phyloP scores from a whole-genome alignment of 1,140 invertebrate genomes.

The Ctenoplectra terminalis region DNA sequence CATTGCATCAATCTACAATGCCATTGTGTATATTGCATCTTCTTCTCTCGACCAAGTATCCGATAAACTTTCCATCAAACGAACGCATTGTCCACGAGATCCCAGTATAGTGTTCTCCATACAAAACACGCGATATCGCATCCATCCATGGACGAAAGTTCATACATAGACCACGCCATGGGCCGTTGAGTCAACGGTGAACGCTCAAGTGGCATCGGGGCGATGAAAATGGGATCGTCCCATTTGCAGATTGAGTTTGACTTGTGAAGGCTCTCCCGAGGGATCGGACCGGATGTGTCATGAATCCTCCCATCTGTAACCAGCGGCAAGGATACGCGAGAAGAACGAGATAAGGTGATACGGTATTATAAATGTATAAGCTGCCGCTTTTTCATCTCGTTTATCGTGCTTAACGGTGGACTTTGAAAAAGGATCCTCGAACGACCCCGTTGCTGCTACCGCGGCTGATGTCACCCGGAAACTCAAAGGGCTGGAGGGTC shows the following conservation, averaged over 20 bases:
- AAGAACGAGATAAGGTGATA: conserved; percentile 52
- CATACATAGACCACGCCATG: neutral
- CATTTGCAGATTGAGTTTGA: conserved; percentile 65
- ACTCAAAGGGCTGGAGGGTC: neutral
- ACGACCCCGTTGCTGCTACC: neutral
- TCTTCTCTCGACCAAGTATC: neutral
- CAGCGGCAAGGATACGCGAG: conserved; percentile 20
- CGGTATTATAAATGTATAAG: conserved; percentile 65
- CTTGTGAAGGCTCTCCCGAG: conserved; percentile 14
- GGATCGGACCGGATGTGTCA: conserved; percentile 43
- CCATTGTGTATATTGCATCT: neutral
- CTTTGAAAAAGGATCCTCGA: conserved; percentile 43
- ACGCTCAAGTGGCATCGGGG: conserved; percentile 39
- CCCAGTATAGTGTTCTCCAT: no score
- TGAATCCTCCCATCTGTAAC: conserved; percentile 20
- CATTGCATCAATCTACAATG: neutral
- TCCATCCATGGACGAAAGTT: neutral
- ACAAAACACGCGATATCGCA: neutral
- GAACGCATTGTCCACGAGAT: neutral
- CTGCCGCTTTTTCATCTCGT: conserved; percentile 50
- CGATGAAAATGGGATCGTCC: conserved; percentile 61
- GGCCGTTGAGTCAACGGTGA: conserved; percentile 2
- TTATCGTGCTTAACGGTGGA: conserved; percentile 53
- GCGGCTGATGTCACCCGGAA: neutral
- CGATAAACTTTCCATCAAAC: conserved; percentile 7